These are phyloP conservation scores for Epirrhoe tristata DNA, from an alignment of 2,888 invertebrate genomes.

Conservation along the genomic window DNA sequence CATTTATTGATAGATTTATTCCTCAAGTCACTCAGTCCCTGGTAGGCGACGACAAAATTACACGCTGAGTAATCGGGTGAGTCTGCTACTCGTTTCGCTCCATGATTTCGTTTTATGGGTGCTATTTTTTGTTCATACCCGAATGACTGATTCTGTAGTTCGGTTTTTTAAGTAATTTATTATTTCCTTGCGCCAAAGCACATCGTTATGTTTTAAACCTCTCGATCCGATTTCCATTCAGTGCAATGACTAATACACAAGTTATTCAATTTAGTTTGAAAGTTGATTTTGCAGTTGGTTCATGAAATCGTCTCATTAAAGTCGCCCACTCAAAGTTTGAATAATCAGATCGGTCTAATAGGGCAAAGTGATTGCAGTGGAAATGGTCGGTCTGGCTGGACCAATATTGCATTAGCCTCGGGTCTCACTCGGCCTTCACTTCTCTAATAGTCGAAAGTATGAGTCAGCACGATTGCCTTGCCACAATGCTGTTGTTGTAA, in stretches of 20 bases:
- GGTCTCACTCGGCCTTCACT: slow-evolving; percentile 64
- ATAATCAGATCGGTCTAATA: slow-evolving; percentile 61
- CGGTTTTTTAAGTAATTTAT: slow-evolving; percentile 47
- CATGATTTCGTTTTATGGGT: slow-evolving; percentile 70
- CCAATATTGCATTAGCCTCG: slow-evolving; percentile 63
- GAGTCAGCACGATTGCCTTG: slow-evolving; percentile 62
- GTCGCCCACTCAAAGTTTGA: slow-evolving; percentile 52
- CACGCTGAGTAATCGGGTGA: slow-evolving; percentile 78
- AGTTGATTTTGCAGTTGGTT: slow-evolving; percentile 31
- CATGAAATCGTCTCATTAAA: slow-evolving; percentile 40
- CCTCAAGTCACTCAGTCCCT: slow-evolving; percentile 60
- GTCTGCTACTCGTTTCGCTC: slow-evolving; percentile 69
- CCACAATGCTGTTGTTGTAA: slow-evolving; percentile 48
- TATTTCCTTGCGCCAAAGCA: slow-evolving; percentile 43
- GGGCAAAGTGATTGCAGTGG: slow-evolving; percentile 59
- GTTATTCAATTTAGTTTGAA: slow-evolving; percentile 32
- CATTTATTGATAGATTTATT: slow-evolving; percentile 80
- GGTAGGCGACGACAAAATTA: slow-evolving; percentile 72
- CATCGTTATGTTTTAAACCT: slow-evolving; percentile 35
- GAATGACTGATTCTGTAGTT: slow-evolving; percentile 61
- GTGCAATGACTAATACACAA: slow-evolving; percentile 35
- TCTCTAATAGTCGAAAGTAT: slow-evolving; percentile 67
- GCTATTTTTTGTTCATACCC: slow-evolving; percentile 65
- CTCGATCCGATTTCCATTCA: slow-evolving; percentile 24
- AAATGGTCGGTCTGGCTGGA: slow-evolving; percentile 55